A percentile compares a stretch with the other conserved stretches of the same genome.
Evolutionary conservation across 1,140 invertebrate genomes (phyloP).

Genomic region (Hyles euphorbiae): DNA sequence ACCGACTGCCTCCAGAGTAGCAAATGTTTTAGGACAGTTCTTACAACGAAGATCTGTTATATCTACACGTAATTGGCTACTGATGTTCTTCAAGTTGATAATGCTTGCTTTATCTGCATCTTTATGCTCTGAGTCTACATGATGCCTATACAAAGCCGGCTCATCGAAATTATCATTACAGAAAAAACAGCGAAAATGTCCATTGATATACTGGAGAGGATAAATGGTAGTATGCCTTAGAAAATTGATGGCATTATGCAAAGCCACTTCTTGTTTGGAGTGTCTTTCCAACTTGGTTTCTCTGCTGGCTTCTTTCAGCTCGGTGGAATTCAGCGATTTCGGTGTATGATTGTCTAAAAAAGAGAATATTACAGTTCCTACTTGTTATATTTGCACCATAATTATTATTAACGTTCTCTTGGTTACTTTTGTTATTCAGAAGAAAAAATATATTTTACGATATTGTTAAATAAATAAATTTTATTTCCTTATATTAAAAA

Average conservation of each 20-base stretch:
- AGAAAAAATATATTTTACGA: too few relatives aligned
- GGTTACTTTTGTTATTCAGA: too few relatives aligned
- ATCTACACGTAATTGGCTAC: conserved; percentile 3
- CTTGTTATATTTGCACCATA: neutral
- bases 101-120: neutral
- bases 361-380: conserved; percentile 2
- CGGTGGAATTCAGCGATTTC: neutral
- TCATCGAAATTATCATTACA: conserved; percentile 50
- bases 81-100: neutral
- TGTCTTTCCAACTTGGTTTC: neutral
- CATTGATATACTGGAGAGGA: conserved; percentile 46
- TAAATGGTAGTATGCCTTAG: conserved; percentile 53
- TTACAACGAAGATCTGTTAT: conserved; percentile 17
- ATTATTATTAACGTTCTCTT: too few relatives aligned
- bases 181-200: conserved; percentile 19
- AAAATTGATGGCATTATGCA: conserved; percentile 49
- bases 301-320: neutral
- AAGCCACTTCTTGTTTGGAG: neutral
- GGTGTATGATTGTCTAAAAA: neutral
- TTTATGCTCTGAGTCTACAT: neutral
- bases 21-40: conserved; percentile 30
- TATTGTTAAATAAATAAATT: too few relatives aligned
- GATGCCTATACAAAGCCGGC: conserved; percentile 34
- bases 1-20: conserved; percentile 25
- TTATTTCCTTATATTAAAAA: too few relatives aligned